A percentile compares a stretch with the other conserved stretches of the same genome.
These are phyloP conservation scores for Thelaira solivaga DNA, from an alignment of 2,888 invertebrate species.

Conservation along the genomic window DNA sequence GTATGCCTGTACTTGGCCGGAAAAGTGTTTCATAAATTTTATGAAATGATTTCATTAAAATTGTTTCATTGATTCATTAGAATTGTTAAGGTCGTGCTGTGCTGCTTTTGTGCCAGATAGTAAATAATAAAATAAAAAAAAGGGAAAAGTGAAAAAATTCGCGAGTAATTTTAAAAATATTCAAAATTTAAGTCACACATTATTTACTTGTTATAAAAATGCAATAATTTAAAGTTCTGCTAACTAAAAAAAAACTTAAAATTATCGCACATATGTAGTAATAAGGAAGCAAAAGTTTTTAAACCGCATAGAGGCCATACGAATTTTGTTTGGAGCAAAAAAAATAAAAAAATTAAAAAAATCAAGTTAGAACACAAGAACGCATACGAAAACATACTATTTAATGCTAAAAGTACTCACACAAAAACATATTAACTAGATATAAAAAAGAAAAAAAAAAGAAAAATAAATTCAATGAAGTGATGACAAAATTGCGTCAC, in stretches of 20 bases:
- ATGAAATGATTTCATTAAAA: too few species aligned
- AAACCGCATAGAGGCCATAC: slow-evolving; percentile 38
- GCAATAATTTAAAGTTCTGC: background rate
- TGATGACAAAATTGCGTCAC: slow-evolving; percentile 40
- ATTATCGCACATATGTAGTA: slow-evolving; percentile 4
- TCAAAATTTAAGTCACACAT: background rate
- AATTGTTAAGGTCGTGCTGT: too few species aligned
- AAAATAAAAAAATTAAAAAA: too few species aligned
- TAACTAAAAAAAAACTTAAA: background rate
- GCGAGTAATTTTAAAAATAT: too few species aligned
- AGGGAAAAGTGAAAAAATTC: too few species aligned
- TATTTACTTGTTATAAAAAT: too few species aligned
- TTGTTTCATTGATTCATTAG: too few species aligned
- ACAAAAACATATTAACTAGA: background rate
- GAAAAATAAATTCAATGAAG: slow-evolving; percentile 13
- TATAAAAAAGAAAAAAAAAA: slow-evolving; percentile 4
- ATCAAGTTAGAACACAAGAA: slow-evolving; percentile 21
- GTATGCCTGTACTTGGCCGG: too few species aligned
- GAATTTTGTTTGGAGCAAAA: slow-evolving; percentile 10
- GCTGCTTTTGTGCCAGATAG: too few species aligned
- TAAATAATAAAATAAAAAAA: too few species aligned
- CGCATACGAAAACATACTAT: background rate
- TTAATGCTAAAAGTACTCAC: background rate
- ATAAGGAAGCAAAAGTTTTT: slow-evolving; percentile 45
- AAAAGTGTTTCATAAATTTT: too few species aligned